These are phyloP conservation scores for Sciaenops ocellatus DNA, from an alignment of 2,797 vertebrate genomes.

Conservation along the genomic window DNA sequence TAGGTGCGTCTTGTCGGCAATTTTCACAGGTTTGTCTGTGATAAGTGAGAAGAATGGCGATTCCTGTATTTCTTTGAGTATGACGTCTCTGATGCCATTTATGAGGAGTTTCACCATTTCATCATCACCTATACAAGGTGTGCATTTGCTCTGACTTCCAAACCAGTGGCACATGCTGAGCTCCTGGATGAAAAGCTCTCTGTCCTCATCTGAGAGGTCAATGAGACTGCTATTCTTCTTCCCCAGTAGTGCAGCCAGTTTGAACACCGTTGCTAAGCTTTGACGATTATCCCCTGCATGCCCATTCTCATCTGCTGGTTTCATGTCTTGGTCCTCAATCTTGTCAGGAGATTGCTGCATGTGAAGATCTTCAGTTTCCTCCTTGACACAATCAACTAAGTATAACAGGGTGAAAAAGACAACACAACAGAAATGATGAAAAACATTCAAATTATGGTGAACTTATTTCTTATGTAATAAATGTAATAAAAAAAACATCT, in stretches of 20 bases:
- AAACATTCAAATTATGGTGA: neutral
- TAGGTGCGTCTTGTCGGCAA: constrained; percentile 87
- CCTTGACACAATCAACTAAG: constrained; percentile 74
- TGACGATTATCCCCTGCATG: constrained; percentile 79
- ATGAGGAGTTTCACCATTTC: constrained; percentile 90
- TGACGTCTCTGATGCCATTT: constrained; percentile 89
- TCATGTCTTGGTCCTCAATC: constrained; percentile 71
- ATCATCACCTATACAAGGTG: constrained; percentile 64
- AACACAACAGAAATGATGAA: constrained; percentile 3
- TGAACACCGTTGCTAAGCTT: constrained; percentile 80
- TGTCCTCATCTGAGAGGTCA: constrained; percentile 78
- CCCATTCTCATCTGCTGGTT: constrained; percentile 80
- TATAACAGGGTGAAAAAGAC: neutral
- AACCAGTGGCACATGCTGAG: constrained; percentile 85
- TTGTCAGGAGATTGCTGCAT: constrained; percentile 62
- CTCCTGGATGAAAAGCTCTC: constrained; percentile 79
- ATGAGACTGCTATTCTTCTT: constrained; percentile 75
- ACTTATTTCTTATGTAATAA: no score
- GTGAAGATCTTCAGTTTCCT: constrained; percentile 68
- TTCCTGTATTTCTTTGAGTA: constrained; percentile 92
- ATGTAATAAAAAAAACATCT: neutral
- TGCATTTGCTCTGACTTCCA: constrained; percentile 58
- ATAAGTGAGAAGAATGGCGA: constrained; percentile 95
- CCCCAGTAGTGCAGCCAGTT: constrained; percentile 78
- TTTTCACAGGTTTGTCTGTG: constrained; percentile 90